Evolutionary conservation across 2,113 vertebrate species (phyloP).

Genomic region (Salvelinus sp.): DNA sequence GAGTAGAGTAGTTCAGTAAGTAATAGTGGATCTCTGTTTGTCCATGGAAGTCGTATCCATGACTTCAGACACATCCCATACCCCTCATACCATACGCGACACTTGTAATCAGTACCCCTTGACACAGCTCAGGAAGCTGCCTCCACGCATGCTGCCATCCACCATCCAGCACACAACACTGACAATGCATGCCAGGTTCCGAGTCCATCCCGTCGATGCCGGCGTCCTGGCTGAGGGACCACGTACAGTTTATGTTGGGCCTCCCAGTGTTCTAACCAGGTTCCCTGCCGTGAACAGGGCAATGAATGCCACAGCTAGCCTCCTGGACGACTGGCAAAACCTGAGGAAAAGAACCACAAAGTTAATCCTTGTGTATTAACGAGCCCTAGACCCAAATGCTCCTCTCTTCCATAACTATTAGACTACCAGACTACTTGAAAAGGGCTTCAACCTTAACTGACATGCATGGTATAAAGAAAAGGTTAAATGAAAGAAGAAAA

Average conservation of each 20-base stretch:
- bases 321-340: constrained; percentile 85
- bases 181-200: constrained; percentile 49
- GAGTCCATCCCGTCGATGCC: constrained; percentile 83
- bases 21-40: constrained; percentile 78
- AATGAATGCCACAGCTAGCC: constrained; percentile 84
- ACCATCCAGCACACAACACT: constrained; percentile 69
- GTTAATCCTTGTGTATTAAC: background rate
- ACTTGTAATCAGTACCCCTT: no score
- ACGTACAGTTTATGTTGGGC: constrained; percentile 78
- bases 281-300: constrained; percentile 86
- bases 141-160: constrained; percentile 62
- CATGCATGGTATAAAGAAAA: background rate
- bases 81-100: no score
- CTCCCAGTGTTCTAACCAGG: constrained; percentile 85
- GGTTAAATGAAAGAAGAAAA: background rate
- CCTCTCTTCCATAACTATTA: background rate
- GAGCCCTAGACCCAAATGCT: background rate
- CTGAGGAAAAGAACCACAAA: constrained; percentile 65
- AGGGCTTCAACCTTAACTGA: no score
- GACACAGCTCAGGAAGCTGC: constrained; percentile 82
- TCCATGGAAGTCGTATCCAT: constrained; percentile 83
- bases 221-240: constrained; percentile 22
- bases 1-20: constrained; percentile 92
- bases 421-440: no score
- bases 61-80: constrained; percentile 80